Evolutionary conservation across 1,140 invertebrate species (phyloP), one percentile per base, ranked within the genome.

Genomic region (Drosophila kanapiae): DNA sequence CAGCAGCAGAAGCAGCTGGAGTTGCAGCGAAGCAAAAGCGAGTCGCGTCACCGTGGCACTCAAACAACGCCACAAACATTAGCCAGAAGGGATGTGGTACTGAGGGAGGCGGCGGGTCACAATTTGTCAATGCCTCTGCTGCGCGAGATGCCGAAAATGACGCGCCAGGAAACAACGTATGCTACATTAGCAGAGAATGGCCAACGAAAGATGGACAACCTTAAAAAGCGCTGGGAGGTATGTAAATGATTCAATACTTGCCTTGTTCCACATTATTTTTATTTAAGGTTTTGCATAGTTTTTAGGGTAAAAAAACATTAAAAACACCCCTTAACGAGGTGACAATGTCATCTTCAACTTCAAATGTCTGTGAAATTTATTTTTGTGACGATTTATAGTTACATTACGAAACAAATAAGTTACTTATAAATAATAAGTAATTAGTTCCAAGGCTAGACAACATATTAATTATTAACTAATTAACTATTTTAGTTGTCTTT

Each of bases 141-240:
- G 27, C 82, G 88, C 10, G 91, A 92, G 71, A 92, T 92, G 88
- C 91, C 91, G 6, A 92, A 91, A 71, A 92, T 92, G 82, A 92
- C 91, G 14, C 80, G 91, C 5, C 83, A 65, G 43, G 88, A 92
- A 29, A 71, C 83, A 16, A 75, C 83, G 23, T 54, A 33, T 4
- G 42, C 53, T 2, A 33, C 63, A 7, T 23, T 58, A 18, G n/a
- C 57, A 2, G 63, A 58, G 13, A 76, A 40, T 62, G 68, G 70
- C 13, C 62, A 75, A 43, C 68, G 68, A 0, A 79, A 71, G 63
- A 91, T 82, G 4, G 82, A 92, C 43, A 82, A 91, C 62, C 71
- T 91, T 10, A 84, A 87, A 29, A 78, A 83, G 40, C 76, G 84
- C 27, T 91, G 90, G 87, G 86, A 92, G 82, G 91, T 92, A 63